These are phyloP conservation scores for Corythornis leucogaster DNA, from an alignment of 2,797 vertebrate species.

Conservation along the genomic window DNA sequence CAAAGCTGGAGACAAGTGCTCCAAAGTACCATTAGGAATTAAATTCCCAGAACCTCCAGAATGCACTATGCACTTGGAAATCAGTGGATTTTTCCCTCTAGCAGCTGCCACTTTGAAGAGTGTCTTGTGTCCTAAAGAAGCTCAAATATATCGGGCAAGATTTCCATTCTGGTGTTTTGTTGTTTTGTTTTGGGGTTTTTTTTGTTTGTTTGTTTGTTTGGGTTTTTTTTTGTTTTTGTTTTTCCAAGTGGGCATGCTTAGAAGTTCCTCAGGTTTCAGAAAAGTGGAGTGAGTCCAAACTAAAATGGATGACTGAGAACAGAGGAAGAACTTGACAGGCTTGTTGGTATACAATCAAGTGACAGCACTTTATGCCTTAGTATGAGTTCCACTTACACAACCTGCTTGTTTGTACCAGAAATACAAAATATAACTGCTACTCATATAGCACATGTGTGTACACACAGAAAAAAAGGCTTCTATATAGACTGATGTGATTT, in stretches of 20 bases:
- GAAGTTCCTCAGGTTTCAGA: constrained; percentile 14
- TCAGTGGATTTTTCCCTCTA: background rate
- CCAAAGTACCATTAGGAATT: background rate
- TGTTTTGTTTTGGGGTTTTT: too few relatives aligned
- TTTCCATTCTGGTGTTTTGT: background rate
- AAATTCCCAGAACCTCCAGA: background rate
- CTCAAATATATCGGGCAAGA: background rate
- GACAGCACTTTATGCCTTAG: background rate
- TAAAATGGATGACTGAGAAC: background rate
- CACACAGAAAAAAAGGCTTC: background rate
- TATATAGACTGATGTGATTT: background rate
- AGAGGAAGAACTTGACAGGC: constrained; percentile 2
- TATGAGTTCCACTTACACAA: background rate
- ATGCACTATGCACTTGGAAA: background rate
- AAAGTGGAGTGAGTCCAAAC: background rate
- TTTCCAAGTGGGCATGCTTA: background rate
- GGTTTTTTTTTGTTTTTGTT: background rate
- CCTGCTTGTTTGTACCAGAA: background rate
- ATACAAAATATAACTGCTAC: background rate
- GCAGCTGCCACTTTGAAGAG: background rate
- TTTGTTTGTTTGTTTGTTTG: too few relatives aligned
- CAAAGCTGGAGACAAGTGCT: background rate
- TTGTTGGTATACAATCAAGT: background rate
- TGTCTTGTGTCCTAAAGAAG: background rate
- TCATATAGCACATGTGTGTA: background rate